Evolutionary conservation across 1,140 invertebrate genomes (phyloP).

Genomic region (Asobara japonica): DNA sequence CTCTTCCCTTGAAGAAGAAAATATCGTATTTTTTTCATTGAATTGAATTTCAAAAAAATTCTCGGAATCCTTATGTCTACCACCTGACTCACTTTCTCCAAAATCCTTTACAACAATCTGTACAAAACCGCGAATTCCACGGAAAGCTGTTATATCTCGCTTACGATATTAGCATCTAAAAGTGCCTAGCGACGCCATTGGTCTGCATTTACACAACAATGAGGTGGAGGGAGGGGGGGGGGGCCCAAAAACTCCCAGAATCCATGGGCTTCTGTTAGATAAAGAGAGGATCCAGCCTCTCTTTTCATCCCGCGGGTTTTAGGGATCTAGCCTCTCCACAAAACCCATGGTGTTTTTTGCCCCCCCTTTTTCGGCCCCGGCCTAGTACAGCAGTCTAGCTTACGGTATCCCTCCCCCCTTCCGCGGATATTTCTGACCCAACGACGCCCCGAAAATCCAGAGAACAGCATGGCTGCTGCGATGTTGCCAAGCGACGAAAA

Average conservation of each 20-base stretch:
- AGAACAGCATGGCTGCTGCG: background rate
- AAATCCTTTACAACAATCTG: background rate
- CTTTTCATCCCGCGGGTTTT: slow-evolving; percentile 1
- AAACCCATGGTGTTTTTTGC: slow-evolving; percentile 53
- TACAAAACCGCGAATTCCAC: slow-evolving; percentile 47
- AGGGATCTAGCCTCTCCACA: slow-evolving; percentile 44
- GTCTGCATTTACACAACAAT: slow-evolving; percentile 66
- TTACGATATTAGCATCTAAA: slow-evolving; percentile 63
- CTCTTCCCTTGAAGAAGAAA: too few species aligned
- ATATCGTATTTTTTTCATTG: too few species aligned
- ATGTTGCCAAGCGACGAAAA: slow-evolving; percentile 3
- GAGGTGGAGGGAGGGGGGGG: slow-evolving; percentile 49
- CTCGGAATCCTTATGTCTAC: too few species aligned
- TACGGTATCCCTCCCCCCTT: slow-evolving; percentile 32
- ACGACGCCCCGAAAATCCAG: background rate
- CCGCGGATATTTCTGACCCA: slow-evolving; percentile 55
- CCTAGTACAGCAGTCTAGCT: slow-evolving; percentile 48
- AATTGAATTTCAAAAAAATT: too few species aligned
- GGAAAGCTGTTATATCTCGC: slow-evolving; percentile 56
- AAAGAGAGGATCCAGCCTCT: slow-evolving; percentile 15
- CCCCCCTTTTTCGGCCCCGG: slow-evolving; percentile 44
- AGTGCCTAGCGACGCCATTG: slow-evolving; percentile 63
- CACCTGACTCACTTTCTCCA: background rate
- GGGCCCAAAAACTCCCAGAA: slow-evolving; percentile 64
- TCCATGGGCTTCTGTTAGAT: slow-evolving; percentile 45